Evolutionary conservation across 1,140 invertebrate species (phyloP).

Genomic region (Dendrolimus kikuchii): DNA sequence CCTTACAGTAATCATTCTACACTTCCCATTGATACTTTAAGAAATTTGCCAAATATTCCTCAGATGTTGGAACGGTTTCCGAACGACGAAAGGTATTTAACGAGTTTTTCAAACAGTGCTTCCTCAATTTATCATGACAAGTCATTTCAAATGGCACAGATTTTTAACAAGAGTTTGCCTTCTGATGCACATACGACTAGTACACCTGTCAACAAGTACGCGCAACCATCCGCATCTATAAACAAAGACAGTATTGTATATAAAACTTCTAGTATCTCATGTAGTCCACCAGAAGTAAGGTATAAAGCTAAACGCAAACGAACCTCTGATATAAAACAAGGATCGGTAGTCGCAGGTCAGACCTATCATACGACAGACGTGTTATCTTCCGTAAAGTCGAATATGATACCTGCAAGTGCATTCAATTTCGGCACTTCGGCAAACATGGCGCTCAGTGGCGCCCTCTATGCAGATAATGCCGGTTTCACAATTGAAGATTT

Average conservation of each 20-base stretch:
- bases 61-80: slow-evolving; percentile 75
- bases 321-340: slow-evolving; percentile 62
- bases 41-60: slow-evolving; percentile 73
- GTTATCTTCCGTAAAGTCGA: slow-evolving; percentile 63
- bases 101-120: slow-evolving; percentile 49
- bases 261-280: slow-evolving; percentile 30
- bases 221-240: slow-evolving; percentile 37
- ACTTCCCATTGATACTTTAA: slow-evolving; percentile 55
- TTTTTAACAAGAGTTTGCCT: slow-evolving; percentile 68
- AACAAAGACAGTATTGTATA: slow-evolving; percentile 50
- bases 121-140: slow-evolving; percentile 66
- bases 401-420: slow-evolving; percentile 78
- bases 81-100: slow-evolving; percentile 70
- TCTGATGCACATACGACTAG: slow-evolving; percentile 42
- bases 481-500: slow-evolving; percentile 77
- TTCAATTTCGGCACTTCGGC: slow-evolving; percentile 79
- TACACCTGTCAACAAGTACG: slow-evolving; percentile 38
- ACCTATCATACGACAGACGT: slow-evolving; percentile 38
- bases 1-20: slow-evolving; percentile 50
- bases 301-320: slow-evolving; percentile 44
- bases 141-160: slow-evolving; percentile 64
- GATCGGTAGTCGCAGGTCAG: slow-evolving; percentile 70
- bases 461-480: slow-evolving; percentile 74
- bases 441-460: slow-evolving; percentile 64
- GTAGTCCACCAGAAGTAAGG: slow-evolving; percentile 33